These are phyloP conservation scores for Sebastes hopkinsi DNA, from an alignment of 2,797 vertebrate species.

Conservation along the genomic window DNA sequence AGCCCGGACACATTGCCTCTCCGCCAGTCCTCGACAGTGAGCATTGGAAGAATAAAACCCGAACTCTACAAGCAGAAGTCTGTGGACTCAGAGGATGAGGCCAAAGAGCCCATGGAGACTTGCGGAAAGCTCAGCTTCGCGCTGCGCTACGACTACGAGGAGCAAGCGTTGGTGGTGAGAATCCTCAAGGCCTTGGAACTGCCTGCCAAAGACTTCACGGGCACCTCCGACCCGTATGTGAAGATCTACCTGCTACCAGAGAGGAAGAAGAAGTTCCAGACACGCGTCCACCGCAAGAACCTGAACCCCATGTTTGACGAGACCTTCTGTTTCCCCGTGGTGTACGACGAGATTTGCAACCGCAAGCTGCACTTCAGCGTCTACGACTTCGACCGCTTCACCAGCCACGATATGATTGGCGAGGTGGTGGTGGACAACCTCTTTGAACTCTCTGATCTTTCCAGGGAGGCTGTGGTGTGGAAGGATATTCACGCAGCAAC, in stretches of 20 bases:
- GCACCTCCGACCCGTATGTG: slow-evolving; percentile 97
- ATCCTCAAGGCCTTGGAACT: slow-evolving; percentile 96
- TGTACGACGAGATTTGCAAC: slow-evolving; percentile 93
- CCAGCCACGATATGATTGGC: slow-evolving; percentile 98
- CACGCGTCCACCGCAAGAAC: slow-evolving; percentile 96
- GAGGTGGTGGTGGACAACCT: slow-evolving; percentile 98
- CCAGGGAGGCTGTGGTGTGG: slow-evolving; percentile 96
- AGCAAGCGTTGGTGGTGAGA: slow-evolving; percentile 91
- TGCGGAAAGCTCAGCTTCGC: slow-evolving; percentile 96
- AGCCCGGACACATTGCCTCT: slow-evolving; percentile 90
- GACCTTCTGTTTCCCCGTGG: slow-evolving; percentile 93
- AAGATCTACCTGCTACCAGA: slow-evolving; percentile 99
- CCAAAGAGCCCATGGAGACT: slow-evolving; percentile 87
- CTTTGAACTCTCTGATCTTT: slow-evolving; percentile 97
- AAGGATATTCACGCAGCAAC: slow-evolving; percentile 97
- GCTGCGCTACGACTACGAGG: slow-evolving; percentile 93
- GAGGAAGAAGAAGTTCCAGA: slow-evolving; percentile 98
- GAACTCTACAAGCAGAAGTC: slow-evolving; percentile 99
- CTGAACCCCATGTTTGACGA: slow-evolving; percentile 96
- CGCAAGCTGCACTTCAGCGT: slow-evolving; percentile 97
- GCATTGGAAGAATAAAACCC: slow-evolving; percentile 97
- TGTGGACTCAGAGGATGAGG: slow-evolving; percentile 91
- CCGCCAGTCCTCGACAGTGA: slow-evolving; percentile 91
- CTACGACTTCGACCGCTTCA: slow-evolving; percentile 99
- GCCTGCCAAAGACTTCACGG: slow-evolving; percentile 96